Evolutionary conservation across 1,140 invertebrate genomes (phyloP), one percentile per base, ranked within the genome.

Genomic region (Camponotus floridanus): DNA sequence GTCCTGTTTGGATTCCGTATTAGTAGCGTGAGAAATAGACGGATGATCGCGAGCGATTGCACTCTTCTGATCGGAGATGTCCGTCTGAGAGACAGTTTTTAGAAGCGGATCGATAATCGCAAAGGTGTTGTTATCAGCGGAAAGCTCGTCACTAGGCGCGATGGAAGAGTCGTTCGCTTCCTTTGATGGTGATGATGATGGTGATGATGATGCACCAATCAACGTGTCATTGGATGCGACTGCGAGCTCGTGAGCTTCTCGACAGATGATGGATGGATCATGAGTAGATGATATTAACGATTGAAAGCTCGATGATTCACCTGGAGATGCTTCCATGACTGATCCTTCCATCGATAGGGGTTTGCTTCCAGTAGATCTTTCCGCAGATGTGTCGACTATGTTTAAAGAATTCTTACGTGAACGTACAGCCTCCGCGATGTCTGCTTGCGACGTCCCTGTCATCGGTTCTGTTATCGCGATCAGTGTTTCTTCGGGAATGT

Each of bases 161-260:
- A 70, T 26, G 85, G 85, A 86, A 86, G 85, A 39, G 61, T 21
- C 45, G 18, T 18, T 33, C 15, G 45, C 84, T 81, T 85, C 88
- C 70, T 85, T 87, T 87, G 48, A 21, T 11, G 61, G 8, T 45
- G 48, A 51, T 51, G 48, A 88, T 51, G 79, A 81, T 11, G 79
- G 76, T 11, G 64, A 90, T 59, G 79, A 87, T 74, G 26, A 31
- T 15, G 33, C 42, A 26, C 65, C 33, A 9, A 57, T 62, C 55
- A 67, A 59, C 71, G 39, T 4, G 31, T 76, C 55, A 36, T 55
- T n/a, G 26, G 26, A 31, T 15, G 31, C 42, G 36, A 68, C 3
- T 3, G 42, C 0, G 45, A 36, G 36, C 65, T 68, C 76, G 45
- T 39, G 31, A 68, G 42, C 18, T 42, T 74, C 9, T 48, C 13